Evolutionary conservation across 2,888 invertebrate genomes (phyloP).

Genomic region (Lasiommata megera): DNA sequence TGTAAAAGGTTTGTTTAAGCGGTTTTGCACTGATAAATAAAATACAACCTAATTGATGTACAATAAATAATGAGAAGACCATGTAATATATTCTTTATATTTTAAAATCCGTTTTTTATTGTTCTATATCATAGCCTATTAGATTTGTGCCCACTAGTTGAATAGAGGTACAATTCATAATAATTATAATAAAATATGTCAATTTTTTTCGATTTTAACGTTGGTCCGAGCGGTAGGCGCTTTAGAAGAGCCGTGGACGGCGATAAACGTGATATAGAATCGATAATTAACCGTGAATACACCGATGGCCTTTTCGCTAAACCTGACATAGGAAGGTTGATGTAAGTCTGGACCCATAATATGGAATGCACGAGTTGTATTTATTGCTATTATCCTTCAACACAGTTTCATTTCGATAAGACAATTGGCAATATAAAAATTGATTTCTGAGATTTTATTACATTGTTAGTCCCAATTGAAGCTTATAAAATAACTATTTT

Average conservation of each 20-base stretch:
- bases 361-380: too few species aligned
- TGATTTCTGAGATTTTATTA: too few species aligned
- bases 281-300: slow-evolving; percentile 44
- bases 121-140: slow-evolving; percentile 40
- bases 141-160: slow-evolving; percentile 37
- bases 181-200: slow-evolving; percentile 48
- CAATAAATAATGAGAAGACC: not conserved
- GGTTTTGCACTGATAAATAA: not conserved
- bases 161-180: not conserved
- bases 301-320: slow-evolving; percentile 50
- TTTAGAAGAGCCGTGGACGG: slow-evolving; percentile 65
- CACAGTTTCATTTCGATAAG: too few species aligned
- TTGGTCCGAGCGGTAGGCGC: slow-evolving; percentile 50
- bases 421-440: too few species aligned
- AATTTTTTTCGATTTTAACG: slow-evolving; percentile 66
- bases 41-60: not conserved
- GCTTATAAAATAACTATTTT: too few species aligned
- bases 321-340: slow-evolving; percentile 55
- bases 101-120: not conserved
- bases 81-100: not conserved
- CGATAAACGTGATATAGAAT: slow-evolving; percentile 56
- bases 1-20: too few species aligned
- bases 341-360: slow-evolving; percentile 48
- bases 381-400: too few species aligned
- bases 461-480: too few species aligned